These are phyloP conservation scores for Leptinotarsa peninsularis DNA, from an alignment of 2,888 invertebrate genomes.

Conservation along the genomic window DNA sequence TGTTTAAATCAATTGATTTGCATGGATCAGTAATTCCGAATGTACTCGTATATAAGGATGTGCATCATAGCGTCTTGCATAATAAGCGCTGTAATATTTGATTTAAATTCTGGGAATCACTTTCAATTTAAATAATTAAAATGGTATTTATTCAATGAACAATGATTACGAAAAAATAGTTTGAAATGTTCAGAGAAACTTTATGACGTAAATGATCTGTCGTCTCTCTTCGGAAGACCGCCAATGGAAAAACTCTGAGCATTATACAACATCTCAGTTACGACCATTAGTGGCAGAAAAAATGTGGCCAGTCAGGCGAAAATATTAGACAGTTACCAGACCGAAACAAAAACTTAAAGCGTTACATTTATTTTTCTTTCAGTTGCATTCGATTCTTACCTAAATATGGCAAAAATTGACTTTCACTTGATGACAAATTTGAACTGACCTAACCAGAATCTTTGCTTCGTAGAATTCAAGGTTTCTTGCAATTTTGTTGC, in stretches of 20 bases:
- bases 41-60: no score
- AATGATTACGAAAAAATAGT: background rate
- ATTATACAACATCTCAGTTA: constrained; percentile 35
- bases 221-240: constrained; percentile 13
- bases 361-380: constrained; percentile 8
- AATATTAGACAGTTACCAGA: constrained; percentile 23
- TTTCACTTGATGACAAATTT: constrained; percentile 22
- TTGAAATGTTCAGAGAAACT: background rate
- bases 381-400: constrained; percentile 7
- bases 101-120: background rate
- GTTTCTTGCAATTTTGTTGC: background rate
- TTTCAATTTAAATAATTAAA: background rate
- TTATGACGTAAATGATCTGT: constrained; percentile 1
- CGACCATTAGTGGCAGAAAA: constrained; percentile 33
- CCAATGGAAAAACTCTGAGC: constrained; percentile 13
- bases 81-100: background rate
- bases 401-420: constrained; percentile 8
- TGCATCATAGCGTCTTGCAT: background rate
- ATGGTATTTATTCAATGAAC: background rate
- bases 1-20: background rate
- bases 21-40: no score
- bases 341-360: constrained; percentile 34
- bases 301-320: constrained; percentile 29
- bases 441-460: constrained; percentile 28
- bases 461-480: background rate